Evolutionary conservation across 2,888 invertebrate genomes (phyloP), one percentile per base, ranked within the genome.

Genomic region (Diarsia mendica): DNA sequence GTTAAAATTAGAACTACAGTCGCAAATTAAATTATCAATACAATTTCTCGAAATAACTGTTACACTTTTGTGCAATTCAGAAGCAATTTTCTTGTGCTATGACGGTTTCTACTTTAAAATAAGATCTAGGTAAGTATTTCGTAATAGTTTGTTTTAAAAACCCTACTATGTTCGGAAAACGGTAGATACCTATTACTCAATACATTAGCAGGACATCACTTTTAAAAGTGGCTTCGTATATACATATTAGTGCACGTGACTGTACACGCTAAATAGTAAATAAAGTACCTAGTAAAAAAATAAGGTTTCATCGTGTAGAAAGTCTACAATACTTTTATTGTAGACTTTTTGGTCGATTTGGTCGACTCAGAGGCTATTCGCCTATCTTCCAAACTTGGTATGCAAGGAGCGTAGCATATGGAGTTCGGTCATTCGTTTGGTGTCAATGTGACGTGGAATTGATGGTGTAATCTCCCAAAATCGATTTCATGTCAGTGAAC

Each of bases 331-430:
- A 65, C n/a, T n/a, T n/a, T n/a, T n/a, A n/a, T n/a, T n/a, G n/a
- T n/a, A n/a, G n/a, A n/a, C n/a, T n/a, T n/a, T n/a, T 10, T 11
- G 20, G 28, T 23, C 1, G 33, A 23, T 67, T 77, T 67, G 13
- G 2, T 60, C 23, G 11, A 23, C 10, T 51, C 9, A 65, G 60
- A 65, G 33, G 65, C 58, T 33, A 20, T 46, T 60, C 4, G 18
- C 33, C 64, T 10, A 39, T 39, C n/a, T 11, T 28, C 48, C 46
- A 51, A 73, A 28, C 39, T 80, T 80, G 13, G 13, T 75, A 81
- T 70, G 63, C 67, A 77, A 51, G 18, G 8, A 60, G 13, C 51
- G 53, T 68, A 33, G 20, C 20, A 23, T 3, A 13, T 33, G 20
- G 18, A 15, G 23, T 64, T 64, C 15, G 23, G 13, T 58, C 65